Base-by-base conservation (phyloP, 2,113 vertebrate species). In the Phaethornis superciliosus region DNA sequence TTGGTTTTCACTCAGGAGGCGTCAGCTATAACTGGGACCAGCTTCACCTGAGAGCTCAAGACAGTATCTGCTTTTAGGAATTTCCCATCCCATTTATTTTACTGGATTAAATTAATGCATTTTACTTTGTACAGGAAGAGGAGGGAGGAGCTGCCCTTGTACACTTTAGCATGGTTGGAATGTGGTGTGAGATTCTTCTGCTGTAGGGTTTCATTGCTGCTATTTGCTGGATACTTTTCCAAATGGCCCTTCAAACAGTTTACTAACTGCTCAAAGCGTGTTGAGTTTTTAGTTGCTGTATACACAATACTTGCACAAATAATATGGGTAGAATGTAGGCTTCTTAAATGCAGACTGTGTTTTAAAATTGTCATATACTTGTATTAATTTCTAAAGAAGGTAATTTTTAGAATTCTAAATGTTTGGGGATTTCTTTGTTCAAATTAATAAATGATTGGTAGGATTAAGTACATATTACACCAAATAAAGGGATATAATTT, bases 131-230 rank as follows among this genome's bases (percentile, higher is more conserved):
- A 32, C 8, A 4, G 14, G 44, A 56, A 60, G 4, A 5, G 54
- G 8, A 49, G 8, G 5, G 32, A 86, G 33, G 22, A 74, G 33
- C 46, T 80, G 71, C 40, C 7, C 27, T 72, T 0, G 0, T 15
- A 46, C 37, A 12, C 47, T 63, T 74, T 81, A 75, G 42, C 18
- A 32, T 33, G 32, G 8, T 44, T 85, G 70, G 44, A 70, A 85
- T 63, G 32, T 2, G 10, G 5, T 20, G 18, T 32, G 47, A 85
- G 60, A n/a, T 93, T 18, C 22, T 71, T 6, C 27, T 1, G 2
- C 33, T 42, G 13, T 19, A 51, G 54, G 10, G 17, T 4, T 80
- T 76, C 1, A 0, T 64, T 46, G 17, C 75, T 75, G 32, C 27
- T 16, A 1, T 81, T 86, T 77, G 17, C 58, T 65, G 86, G 42